phyloP scores from a whole-genome alignment of 2,797 vertebrate genomes.

The Martes flavigula region DNA sequence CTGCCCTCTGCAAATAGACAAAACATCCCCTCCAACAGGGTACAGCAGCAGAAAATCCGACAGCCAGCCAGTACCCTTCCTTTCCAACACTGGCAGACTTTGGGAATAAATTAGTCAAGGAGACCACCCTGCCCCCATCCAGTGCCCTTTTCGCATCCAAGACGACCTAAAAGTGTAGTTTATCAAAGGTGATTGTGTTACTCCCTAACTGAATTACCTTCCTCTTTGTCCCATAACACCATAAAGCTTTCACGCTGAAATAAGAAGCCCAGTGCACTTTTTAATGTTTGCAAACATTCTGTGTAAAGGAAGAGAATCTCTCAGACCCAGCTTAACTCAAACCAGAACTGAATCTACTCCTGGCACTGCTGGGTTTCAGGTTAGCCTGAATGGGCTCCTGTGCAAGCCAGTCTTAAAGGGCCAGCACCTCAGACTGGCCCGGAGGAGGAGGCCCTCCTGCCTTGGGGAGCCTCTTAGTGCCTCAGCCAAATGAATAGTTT shows the following conservation, averaged over 20 bases:
- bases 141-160: constrained; percentile 77
- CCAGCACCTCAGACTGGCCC: not conserved
- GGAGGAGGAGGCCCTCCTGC: not conserved
- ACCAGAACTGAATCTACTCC: not conserved
- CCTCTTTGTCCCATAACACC: constrained; percentile 63
- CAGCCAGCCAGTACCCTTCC: constrained; percentile 72
- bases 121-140: constrained; percentile 58
- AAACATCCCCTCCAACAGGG: constrained; percentile 70
- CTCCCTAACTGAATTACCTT: constrained; percentile 67
- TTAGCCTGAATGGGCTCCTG: not conserved
- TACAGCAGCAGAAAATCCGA: constrained; percentile 71
- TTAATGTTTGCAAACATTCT: constrained; percentile 30
- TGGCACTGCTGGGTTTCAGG: not conserved
- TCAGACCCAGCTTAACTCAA: not conserved
- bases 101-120: constrained; percentile 78
- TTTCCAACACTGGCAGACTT: constrained; percentile 76
- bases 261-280: constrained; percentile 71
- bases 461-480: not conserved
- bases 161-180: constrained; percentile 81
- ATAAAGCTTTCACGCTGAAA: constrained; percentile 69
- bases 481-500: not conserved
- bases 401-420: not conserved
- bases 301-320: not conserved
- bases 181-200: constrained; percentile 71
- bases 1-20: constrained; percentile 75